Conservation (phyloP, 2,113 vertebrate genomes). For the Hippolais icterina region DNA sequence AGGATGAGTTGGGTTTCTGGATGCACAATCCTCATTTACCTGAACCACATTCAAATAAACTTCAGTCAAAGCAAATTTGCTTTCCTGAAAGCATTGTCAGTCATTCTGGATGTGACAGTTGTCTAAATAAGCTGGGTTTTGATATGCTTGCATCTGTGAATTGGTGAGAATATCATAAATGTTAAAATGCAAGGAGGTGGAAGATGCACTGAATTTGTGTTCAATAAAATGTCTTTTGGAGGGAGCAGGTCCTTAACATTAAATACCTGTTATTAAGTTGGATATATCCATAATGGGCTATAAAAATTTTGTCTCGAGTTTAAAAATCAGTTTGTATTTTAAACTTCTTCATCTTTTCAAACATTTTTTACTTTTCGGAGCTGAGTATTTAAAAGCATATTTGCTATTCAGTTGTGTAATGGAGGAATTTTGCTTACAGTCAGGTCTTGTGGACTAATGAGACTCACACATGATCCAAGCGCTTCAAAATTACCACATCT, state of each 20-base stretch:
- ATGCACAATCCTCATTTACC: not conserved
- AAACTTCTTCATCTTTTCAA: not conserved
- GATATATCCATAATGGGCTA: not conserved
- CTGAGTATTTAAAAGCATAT: not conserved
- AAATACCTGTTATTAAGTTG: not conserved
- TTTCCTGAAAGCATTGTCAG: not conserved
- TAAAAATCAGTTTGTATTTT: not conserved
- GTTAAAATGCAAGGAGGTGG: not conserved
- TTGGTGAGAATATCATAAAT: not conserved
- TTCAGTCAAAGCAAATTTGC: not conserved
- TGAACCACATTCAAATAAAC: not conserved
- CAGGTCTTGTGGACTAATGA: slow-evolving; percentile 24
- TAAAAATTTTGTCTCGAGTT: not conserved
- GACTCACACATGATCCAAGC: slow-evolving; percentile 44
- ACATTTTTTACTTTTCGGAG: not conserved
- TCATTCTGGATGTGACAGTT: not conserved
- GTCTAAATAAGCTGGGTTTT: not conserved
- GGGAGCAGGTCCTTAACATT: not conserved
- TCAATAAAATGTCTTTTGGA: not conserved
- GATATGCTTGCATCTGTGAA: not conserved
- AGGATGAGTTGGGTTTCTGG: not conserved
- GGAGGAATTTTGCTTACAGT: slow-evolving; percentile 22
- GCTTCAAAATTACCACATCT: slow-evolving; percentile 49
- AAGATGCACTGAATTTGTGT: not conserved
- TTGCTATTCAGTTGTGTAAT: not conserved